phyloP scores from a whole-genome alignment of 37 sponge, comb jelly and placozoan genomes.

The Geodia barretti region DNA sequence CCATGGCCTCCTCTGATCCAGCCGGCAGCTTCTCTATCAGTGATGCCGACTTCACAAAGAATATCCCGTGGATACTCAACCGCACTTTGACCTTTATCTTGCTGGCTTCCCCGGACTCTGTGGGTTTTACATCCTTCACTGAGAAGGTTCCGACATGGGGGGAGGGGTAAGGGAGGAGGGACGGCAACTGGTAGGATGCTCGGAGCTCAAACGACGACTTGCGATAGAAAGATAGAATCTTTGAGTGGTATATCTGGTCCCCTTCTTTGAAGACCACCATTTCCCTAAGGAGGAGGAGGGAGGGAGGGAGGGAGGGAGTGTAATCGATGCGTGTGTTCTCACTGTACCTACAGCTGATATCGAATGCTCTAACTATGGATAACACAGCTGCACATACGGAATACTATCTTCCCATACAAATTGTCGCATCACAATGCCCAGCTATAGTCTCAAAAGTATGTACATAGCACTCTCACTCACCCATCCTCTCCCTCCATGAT shows the following conservation, averaged over 20 bases:
- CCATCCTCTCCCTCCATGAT: constrained; percentile 70
- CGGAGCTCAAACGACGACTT: constrained; percentile 72
- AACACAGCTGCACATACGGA: too few relatives aligned
- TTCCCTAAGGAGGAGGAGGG: constrained; percentile 73
- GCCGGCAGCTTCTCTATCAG: constrained; percentile 62
- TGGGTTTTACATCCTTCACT: constrained; percentile 81
- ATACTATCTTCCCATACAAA: too few relatives aligned
- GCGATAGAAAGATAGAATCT: constrained; percentile 89
- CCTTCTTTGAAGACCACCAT: constrained; percentile 83
- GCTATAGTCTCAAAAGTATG: too few relatives aligned
- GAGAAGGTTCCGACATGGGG: constrained; percentile 61
- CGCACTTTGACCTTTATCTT: constrained; percentile 96
- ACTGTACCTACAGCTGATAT: too few relatives aligned
- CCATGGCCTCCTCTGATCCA: constrained; percentile 13
- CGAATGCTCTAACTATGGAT: too few relatives aligned
- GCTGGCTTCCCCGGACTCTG: constrained; percentile 73
- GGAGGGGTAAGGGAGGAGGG: background rate
- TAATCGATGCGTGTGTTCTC: too few relatives aligned
- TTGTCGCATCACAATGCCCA: too few relatives aligned
- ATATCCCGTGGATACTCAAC: constrained; percentile 88
- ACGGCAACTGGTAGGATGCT: constrained; percentile 62
- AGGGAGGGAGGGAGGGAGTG: too few relatives aligned
- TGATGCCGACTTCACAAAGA: constrained; percentile 72
- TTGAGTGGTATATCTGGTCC: constrained; percentile 75
- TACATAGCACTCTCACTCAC: too few relatives aligned